A percentile compares a stretch with the other conserved stretches of the same genome.
These are phyloP conservation scores for Heliconius eleuchia DNA, from an alignment of 1,140 invertebrate genomes.

Conservation along the genomic window DNA sequence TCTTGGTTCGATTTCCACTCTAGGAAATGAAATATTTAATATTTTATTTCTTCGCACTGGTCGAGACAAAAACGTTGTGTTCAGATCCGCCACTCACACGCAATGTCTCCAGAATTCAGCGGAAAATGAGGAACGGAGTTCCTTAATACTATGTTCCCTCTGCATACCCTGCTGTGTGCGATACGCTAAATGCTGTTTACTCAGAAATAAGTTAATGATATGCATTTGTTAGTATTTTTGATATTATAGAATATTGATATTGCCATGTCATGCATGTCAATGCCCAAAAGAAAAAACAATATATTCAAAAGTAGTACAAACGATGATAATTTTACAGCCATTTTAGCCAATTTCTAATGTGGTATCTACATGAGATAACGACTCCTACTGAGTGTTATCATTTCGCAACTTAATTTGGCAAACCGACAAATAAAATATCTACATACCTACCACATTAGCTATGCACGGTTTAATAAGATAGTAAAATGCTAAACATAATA, in stretches of 20 bases:
- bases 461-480: neutral
- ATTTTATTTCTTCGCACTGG: too few relatives aligned
- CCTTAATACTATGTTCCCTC: too few relatives aligned
- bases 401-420: neutral
- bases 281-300: neutral
- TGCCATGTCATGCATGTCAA: neutral
- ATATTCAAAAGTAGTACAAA: constrained; percentile 7
- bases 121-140: too few relatives aligned
- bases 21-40: too few relatives aligned
- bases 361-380: neutral
- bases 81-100: too few relatives aligned
- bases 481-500: neutral
- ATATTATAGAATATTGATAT: neutral
- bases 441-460: neutral
- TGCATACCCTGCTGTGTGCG: too few relatives aligned
- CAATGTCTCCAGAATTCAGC: too few relatives aligned
- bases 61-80: too few relatives aligned
- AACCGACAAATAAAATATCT: neutral
- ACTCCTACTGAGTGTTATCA: neutral
- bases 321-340: neutral
- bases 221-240: too few relatives aligned
- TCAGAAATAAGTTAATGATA: too few relatives aligned
- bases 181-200: too few relatives aligned
- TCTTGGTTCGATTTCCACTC: too few relatives aligned
- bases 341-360: neutral